Base-by-base conservation (phyloP, 2,888 invertebrate species). In the Zele albiditarsus region DNA sequence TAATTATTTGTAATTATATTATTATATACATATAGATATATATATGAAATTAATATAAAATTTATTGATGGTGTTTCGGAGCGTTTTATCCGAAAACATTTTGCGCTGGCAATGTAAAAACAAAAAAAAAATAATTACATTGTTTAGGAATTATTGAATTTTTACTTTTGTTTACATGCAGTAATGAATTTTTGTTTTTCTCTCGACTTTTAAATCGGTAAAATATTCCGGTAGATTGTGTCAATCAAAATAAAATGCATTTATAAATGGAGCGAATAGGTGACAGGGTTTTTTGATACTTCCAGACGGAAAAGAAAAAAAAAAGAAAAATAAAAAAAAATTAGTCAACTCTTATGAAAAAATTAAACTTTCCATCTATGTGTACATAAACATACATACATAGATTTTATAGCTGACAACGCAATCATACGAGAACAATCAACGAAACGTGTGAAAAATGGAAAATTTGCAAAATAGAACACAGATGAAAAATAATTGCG, bases 41-140 rank as follows among this genome's bases (percentile, higher is more conserved):
- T 78, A 83, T 83, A 81, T 81, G 78, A 83, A 85, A 85, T 85
- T 85, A 85, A 87, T 86, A 86, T 84, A 86, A 84, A 85, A 84
- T 82, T 69, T 69, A 57, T 65, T 69, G 68, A 69, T 33, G 57
- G 33, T 33, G 16, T 31, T 63, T 63, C 63, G 33, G 31, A 38
- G 33, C 33, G 63, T 63, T 63, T 63, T 23, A 31, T 63, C 33
- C 28, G 23, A 38, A 31, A 20, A 38, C 20, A 63, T 63, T 63
- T 63, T 63, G 38, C 33, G 20, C 2, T 63, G 12, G 63, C 23
- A 60, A 25, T 57, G 25, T 6, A 16, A 42, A 49, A 10, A 46
- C 25, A 63, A 69, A n/a, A 38, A 33, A 57, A 8, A 62, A 62
- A 31, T 5, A 70, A 53, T 57, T 46, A 6, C 25, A 23, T 60